Evolutionary conservation across 1,140 invertebrate genomes (phyloP).

Genomic region (Pseudomyrmex sp.): DNA sequence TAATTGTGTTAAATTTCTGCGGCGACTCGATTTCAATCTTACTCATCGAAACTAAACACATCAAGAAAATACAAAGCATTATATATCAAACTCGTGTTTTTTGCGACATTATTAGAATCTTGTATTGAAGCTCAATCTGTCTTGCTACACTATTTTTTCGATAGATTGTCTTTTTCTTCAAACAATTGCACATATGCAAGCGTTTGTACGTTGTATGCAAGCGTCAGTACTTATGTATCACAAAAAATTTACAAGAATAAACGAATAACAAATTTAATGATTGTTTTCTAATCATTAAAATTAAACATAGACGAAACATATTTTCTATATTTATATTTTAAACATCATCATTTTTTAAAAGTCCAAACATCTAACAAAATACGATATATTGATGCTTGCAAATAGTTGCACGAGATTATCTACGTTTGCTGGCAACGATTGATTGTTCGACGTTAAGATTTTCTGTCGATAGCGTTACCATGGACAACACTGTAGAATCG

Average conservation of each 20-base stretch:
- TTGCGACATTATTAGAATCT: too few relatives aligned
- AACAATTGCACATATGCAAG: too few relatives aligned
- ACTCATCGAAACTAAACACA: conserved; percentile 12
- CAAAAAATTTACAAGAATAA: too few relatives aligned
- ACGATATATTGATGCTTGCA: conserved; percentile 11
- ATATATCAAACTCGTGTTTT: too few relatives aligned
- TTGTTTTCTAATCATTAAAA: not conserved
- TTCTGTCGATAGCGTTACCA: conserved; percentile 56
- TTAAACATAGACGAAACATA: too few relatives aligned
- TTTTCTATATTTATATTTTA: not conserved
- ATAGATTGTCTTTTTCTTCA: too few relatives aligned
- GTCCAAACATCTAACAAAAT: not conserved
- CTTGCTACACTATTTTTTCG: too few relatives aligned
- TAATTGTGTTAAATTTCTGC: conserved; percentile 39
- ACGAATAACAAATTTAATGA: not conserved
- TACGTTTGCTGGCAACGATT: conserved; percentile 40
- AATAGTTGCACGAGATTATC: conserved; percentile 2
- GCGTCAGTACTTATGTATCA: not conserved
- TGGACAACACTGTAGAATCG: conserved; percentile 55
- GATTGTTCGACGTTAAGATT: conserved; percentile 33
- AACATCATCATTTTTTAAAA: not conserved
- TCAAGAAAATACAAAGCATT: not conserved
- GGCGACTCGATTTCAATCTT: conserved; percentile 28
- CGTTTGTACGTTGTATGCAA: too few relatives aligned
- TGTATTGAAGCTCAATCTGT: too few relatives aligned